Percentiles rank a stretch among this genome's conserved stretches.
These are phyloP conservation scores for Cistogaster globosa DNA, from an alignment of 2,888 invertebrate genomes.

Conservation along the genomic window DNA sequence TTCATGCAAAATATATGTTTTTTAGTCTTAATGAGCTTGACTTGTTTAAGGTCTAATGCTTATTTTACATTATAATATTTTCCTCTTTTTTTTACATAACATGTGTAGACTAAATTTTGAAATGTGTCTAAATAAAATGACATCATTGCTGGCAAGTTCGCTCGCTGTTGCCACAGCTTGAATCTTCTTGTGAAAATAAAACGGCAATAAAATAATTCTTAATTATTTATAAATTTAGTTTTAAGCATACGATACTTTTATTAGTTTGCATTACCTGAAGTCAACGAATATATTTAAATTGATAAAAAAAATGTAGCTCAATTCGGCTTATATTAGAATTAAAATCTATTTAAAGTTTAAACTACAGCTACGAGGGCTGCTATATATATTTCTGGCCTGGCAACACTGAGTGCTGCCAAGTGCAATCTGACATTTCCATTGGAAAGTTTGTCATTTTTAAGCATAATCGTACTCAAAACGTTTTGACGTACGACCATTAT, in stretches of 20 bases:
- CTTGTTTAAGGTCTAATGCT: constrained; percentile 67
- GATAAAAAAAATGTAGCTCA: not conserved
- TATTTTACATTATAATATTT: constrained; percentile 42
- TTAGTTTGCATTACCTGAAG: not conserved
- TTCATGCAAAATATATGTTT: constrained; percentile 32
- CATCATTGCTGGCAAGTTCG: constrained; percentile 27
- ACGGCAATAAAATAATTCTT: constrained; percentile 17
- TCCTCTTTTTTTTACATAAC: constrained; percentile 10
- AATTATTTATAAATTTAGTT: too few species aligned
- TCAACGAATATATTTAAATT: constrained; percentile 10
- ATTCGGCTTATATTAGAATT: too few species aligned
- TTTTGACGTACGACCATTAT: too few species aligned
- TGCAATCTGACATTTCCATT: too few species aligned
- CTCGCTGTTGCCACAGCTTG: not conserved
- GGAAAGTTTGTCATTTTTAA: too few species aligned
- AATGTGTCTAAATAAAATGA: constrained; percentile 48
- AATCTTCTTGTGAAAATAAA: constrained; percentile 19
- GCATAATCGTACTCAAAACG: too few species aligned
- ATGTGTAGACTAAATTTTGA: constrained; percentile 35
- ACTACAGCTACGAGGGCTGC: too few species aligned
- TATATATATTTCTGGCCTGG: too few species aligned
- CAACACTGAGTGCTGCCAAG: too few species aligned
- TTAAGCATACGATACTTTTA: not conserved
- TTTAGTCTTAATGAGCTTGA: constrained; percentile 60
- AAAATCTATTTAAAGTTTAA: too few species aligned